A percentile compares a stretch with the other conserved stretches of the same genome.
Evolutionary conservation across 2,797 vertebrate genomes (phyloP).

Genomic region (Chrosomus eos): DNA sequence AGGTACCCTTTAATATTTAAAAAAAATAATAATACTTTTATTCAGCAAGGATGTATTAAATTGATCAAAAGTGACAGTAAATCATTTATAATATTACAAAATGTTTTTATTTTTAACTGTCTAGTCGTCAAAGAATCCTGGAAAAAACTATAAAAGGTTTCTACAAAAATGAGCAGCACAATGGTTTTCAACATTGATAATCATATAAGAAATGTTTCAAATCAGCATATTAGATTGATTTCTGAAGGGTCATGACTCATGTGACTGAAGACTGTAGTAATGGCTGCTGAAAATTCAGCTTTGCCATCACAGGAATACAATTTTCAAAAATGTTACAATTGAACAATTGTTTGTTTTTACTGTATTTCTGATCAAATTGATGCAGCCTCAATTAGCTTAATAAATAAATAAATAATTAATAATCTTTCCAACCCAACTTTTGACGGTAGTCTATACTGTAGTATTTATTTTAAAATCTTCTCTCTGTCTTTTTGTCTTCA

Average conservation of each 20-base stretch:
- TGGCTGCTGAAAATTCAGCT: not conserved
- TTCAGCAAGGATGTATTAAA: not conserved
- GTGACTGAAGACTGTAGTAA: not conserved
- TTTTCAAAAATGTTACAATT: not conserved
- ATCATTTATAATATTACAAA: not conserved
- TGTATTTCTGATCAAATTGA: not conserved
- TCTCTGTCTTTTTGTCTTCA: constrained; percentile 36
- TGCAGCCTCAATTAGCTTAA: not conserved
- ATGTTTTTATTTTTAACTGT: not conserved
- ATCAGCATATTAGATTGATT: not conserved
- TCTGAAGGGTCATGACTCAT: not conserved
- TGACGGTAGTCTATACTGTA: not conserved
- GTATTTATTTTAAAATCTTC: not conserved
- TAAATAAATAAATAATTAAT: no score
- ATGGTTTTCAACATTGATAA: not conserved
- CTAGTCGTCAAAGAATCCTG: not conserved
- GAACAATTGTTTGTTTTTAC: not conserved
- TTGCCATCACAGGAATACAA: not conserved
- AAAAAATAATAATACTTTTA: not conserved
- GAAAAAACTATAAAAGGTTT: not conserved
- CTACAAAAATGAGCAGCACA: not conserved
- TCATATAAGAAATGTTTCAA: no score
- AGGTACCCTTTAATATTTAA: no score
- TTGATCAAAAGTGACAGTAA: not conserved
- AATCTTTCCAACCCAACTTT: not conserved